Percentiles rank a stretch among this genome's conserved stretches.
phyloP scores from a whole-genome alignment of 2,888 invertebrate genomes.

The Lymantria dispar region DNA sequence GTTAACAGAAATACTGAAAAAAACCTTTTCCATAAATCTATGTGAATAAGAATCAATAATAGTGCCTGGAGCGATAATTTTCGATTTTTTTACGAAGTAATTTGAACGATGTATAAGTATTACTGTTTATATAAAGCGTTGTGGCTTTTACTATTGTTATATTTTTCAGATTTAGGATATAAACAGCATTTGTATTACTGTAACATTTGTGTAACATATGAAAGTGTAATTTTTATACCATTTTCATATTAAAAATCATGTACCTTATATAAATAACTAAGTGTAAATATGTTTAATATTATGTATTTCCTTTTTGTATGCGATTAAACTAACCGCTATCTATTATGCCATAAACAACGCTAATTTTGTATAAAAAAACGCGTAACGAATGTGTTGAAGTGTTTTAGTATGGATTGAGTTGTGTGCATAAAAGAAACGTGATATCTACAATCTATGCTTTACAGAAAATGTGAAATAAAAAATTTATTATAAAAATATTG shows the following conservation, averaged over 20 bases:
- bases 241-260: constrained; percentile 80
- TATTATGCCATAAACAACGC: constrained; percentile 68
- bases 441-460: constrained; percentile 82
- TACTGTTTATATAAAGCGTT: constrained; percentile 66
- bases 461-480: constrained; percentile 80
- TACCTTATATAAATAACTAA: constrained; percentile 77
- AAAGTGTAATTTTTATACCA: constrained; percentile 82
- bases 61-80: constrained; percentile 73
- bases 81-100: constrained; percentile 60
- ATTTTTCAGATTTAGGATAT: constrained; percentile 76
- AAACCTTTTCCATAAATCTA: constrained; percentile 11
- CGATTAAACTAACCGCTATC: constrained; percentile 75
- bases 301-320: constrained; percentile 68
- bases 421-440: constrained; percentile 81
- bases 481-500: constrained; percentile 60
- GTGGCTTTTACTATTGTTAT: constrained; percentile 79
- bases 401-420: constrained; percentile 76
- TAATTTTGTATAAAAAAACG: constrained; percentile 76
- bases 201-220: constrained; percentile 72
- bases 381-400: constrained; percentile 65
- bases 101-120: constrained; percentile 58
- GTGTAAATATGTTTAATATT: constrained; percentile 77
- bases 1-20: constrained; percentile 15
- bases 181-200: constrained; percentile 76
- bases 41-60: constrained; percentile 53